Conservation (phyloP, 2,797 vertebrate genomes). For the Anguilla anguilla region DNA sequence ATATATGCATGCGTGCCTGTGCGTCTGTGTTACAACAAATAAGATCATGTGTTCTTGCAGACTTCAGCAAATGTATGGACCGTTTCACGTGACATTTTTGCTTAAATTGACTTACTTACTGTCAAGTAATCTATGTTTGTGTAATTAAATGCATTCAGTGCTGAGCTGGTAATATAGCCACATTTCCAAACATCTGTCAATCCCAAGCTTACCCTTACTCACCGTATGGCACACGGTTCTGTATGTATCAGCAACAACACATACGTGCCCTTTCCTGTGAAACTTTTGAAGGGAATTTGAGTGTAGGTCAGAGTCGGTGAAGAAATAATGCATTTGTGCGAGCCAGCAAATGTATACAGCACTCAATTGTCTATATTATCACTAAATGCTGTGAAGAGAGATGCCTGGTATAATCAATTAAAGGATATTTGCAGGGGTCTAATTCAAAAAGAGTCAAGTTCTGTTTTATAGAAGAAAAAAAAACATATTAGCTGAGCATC, state of each 20-base stretch:
- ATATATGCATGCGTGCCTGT: not conserved
- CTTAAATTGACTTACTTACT: not conserved
- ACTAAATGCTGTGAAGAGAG: not conserved
- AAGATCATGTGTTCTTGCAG: too few species aligned
- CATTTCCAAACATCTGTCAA: not conserved
- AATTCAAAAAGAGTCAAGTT: constrained; percentile 53
- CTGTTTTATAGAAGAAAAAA: constrained; percentile 47
- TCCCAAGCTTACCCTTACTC: not conserved
- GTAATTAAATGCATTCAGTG: not conserved
- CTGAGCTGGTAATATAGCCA: not conserved
- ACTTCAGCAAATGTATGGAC: not conserved
- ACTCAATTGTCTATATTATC: constrained; percentile 7
- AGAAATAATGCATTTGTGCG: not conserved
- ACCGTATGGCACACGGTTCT: not conserved
- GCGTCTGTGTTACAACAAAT: not conserved
- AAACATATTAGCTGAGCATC: constrained; percentile 49
- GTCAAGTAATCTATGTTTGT: not conserved
- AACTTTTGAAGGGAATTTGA: not conserved
- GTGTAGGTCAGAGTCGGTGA: constrained; percentile 5
- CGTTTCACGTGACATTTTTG: not conserved
- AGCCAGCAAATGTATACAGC: not conserved
- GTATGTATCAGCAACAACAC: not conserved
- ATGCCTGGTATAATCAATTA: constrained; percentile 6
- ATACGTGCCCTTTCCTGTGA: not conserved
- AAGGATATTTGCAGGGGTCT: constrained; percentile 23